A percentile compares a stretch with the other conserved stretches of the same genome.
Conservation (phyloP, 2,888 invertebrate genomes). For the Amitus sp. region DNA sequence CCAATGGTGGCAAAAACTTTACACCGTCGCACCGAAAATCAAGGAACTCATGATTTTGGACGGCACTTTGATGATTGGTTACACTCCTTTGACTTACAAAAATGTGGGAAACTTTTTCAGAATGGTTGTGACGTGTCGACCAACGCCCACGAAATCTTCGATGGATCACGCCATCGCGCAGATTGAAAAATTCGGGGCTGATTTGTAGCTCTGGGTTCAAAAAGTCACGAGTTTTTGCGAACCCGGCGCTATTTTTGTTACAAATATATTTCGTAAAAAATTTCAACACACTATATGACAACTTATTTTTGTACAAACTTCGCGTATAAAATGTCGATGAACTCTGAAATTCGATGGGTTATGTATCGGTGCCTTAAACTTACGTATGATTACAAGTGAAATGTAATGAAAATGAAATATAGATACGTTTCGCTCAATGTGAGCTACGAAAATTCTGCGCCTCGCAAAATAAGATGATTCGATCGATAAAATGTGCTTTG, state of each 20-base stretch:
- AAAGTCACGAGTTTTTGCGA: too few species aligned
- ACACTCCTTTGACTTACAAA: conserved; percentile 74
- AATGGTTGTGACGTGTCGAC: conserved; percentile 79
- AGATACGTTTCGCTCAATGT: conserved; percentile 49
- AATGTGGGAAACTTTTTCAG: conserved; percentile 80
- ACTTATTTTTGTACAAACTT: background rate
- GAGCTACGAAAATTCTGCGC: conserved; percentile 47
- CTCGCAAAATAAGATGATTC: background rate
- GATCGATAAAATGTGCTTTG: conserved; percentile 9
- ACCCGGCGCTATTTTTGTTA: background rate
- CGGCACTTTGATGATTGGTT: conserved; percentile 80
- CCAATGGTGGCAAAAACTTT: conserved; percentile 69
- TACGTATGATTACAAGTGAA: too few species aligned
- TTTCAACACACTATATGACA: background rate
- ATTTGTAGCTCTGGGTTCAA: too few species aligned
- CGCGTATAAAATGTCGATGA: conserved; percentile 18
- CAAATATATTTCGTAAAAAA: conserved; percentile 3
- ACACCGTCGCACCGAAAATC: conserved; percentile 73
- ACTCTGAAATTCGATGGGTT: background rate
- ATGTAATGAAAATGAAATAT: too few species aligned
- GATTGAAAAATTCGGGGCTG: conserved; percentile 72
- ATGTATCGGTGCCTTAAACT: background rate
- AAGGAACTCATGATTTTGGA: conserved; percentile 75
- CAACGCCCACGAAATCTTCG: conserved; percentile 69
- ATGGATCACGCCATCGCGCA: conserved; percentile 74